These are phyloP conservation scores for Athene cunicularia DNA, from an alignment of 2,113 vertebrate genomes.

Conservation along the genomic window DNA sequence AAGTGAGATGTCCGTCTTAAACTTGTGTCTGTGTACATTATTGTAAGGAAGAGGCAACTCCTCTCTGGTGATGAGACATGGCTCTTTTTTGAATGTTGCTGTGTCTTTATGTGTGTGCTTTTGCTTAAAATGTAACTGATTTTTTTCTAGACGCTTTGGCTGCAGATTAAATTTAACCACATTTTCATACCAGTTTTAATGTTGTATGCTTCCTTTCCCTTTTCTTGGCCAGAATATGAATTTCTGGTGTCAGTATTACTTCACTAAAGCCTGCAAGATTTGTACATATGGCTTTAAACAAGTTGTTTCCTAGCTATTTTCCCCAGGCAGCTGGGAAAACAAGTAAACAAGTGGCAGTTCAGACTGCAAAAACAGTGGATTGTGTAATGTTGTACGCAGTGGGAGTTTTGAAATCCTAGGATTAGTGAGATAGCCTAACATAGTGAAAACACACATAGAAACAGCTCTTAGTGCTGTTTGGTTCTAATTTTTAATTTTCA, in stretches of 20 bases:
- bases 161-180: neutral
- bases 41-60: neutral
- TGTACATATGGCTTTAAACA: conserved; percentile 1
- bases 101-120: neutral
- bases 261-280: neutral
- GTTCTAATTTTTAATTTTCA: neutral
- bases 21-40: neutral
- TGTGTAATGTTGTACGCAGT: neutral
- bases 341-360: conserved; percentile 23
- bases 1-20: neutral
- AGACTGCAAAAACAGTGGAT: conserved; percentile 1
- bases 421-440: neutral
- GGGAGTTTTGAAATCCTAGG: neutral
- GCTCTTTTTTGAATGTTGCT: neutral
- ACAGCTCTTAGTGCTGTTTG: neutral
- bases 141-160: neutral
- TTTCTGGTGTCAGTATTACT: neutral
- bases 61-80: neutral
- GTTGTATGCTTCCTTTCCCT: neutral
- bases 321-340: neutral
- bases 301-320: conserved; percentile 17
- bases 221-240: neutral
- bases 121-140: neutral
- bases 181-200: neutral
- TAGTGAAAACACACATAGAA: neutral